Evolutionary conservation across 2,113 vertebrate species (phyloP).

Genomic region (Callaeas wilsoni): DNA sequence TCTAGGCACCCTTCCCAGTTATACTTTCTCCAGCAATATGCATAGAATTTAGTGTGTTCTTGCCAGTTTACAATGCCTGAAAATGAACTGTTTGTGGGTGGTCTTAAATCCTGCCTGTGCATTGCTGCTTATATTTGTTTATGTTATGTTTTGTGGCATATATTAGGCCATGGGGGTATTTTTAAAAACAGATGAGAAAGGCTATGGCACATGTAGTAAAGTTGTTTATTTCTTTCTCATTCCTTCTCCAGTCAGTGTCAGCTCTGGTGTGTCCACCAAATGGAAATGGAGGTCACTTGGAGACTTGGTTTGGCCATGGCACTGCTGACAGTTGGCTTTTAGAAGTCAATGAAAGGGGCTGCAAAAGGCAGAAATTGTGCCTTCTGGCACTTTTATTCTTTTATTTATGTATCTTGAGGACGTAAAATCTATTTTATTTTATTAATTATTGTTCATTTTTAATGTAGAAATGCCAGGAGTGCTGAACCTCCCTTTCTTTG

Average conservation of each 20-base stretch:
- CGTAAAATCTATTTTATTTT: background rate
- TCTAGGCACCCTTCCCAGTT: slow-evolving; percentile 47
- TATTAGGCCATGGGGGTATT: slow-evolving; percentile 18
- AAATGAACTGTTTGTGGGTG: slow-evolving; percentile 25
- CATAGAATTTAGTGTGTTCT: slow-evolving; percentile 19
- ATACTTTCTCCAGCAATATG: slow-evolving; percentile 5
- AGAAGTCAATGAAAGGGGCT: background rate
- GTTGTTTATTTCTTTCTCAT: background rate
- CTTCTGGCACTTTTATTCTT: background rate
- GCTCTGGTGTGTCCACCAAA: background rate
- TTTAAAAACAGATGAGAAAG: background rate
- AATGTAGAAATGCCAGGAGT: background rate
- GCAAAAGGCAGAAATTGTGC: background rate
- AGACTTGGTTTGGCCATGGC: background rate
- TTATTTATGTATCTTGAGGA: background rate
- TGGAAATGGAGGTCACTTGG: background rate
- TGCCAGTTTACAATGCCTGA: slow-evolving; percentile 9
- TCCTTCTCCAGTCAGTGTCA: background rate
- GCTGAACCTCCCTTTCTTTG: background rate
- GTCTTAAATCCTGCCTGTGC: slow-evolving; percentile 27
- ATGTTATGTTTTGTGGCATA: background rate
- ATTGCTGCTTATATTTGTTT: slow-evolving; percentile 26
- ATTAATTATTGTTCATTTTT: background rate
- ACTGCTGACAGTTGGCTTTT: background rate
- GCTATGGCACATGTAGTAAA: background rate